A percentile compares a stretch with the other conserved stretches of the same genome.
These are phyloP conservation scores for Mus spicilegus DNA, from an alignment of 2,113 vertebrate species.

Conservation along the genomic window DNA sequence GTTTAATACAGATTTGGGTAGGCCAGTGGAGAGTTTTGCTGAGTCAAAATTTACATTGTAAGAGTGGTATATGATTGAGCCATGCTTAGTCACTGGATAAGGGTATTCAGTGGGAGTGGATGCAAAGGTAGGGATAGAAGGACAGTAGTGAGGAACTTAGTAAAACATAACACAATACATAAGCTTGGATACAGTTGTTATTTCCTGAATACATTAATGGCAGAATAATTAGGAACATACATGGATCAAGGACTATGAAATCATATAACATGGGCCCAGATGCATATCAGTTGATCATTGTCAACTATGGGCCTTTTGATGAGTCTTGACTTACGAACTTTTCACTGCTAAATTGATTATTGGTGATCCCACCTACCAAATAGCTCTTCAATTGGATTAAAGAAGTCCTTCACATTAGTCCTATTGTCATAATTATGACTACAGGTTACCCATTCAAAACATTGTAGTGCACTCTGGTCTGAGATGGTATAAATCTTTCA, in stretches of 20 bases:
- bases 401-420: background rate
- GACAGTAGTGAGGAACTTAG: background rate
- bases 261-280: background rate
- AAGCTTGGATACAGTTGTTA: background rate
- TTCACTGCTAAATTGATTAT: background rate
- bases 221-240: background rate
- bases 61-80: background rate
- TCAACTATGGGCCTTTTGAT: background rate
- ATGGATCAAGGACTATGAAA: background rate
- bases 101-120: background rate
- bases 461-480: background rate
- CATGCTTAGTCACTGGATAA: background rate
- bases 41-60: background rate
- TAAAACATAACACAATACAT: background rate
- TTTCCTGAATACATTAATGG: background rate
- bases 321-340: background rate
- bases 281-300: background rate
- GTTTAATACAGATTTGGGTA: background rate
- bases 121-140: background rate
- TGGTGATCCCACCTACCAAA: background rate
- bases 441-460: background rate
- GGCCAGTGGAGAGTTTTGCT: background rate
- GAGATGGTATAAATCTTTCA: background rate
- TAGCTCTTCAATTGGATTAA: background rate
- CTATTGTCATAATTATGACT: background rate